Evolutionary conservation across 2,797 vertebrate genomes (phyloP).

Genomic region (Sebastes trivittatus): DNA sequence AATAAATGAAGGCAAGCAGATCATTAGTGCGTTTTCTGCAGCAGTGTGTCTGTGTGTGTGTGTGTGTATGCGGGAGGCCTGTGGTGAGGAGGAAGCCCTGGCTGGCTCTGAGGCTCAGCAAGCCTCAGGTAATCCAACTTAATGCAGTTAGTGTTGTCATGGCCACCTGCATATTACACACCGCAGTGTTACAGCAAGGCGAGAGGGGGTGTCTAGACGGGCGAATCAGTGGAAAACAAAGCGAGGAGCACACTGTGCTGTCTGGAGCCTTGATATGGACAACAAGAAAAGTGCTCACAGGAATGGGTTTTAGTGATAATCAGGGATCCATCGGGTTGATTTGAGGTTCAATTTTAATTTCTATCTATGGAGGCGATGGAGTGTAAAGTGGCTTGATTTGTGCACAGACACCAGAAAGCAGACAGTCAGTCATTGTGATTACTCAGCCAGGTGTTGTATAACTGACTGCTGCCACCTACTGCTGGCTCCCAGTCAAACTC

Average conservation of each 20-base stretch:
- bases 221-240: constrained; percentile 50
- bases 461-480: constrained; percentile 82
- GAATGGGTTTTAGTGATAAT: not conserved
- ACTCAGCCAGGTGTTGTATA: constrained; percentile 55
- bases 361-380: not conserved
- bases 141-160: constrained; percentile 67
- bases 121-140: constrained; percentile 70
- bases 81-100: constrained; percentile 43
- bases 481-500: constrained; percentile 51
- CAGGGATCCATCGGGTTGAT: not conserved
- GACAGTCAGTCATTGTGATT: constrained; percentile 15
- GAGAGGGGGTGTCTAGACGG: constrained; percentile 57
- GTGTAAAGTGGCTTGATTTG: not conserved
- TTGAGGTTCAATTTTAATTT: not conserved
- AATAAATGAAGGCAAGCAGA: constrained; percentile 36
- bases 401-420: constrained; percentile 21
- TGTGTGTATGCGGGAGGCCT: constrained; percentile 8
- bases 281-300: not conserved
- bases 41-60: not conserved
- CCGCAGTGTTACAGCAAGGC: constrained; percentile 32
- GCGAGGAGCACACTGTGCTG: not conserved
- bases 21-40: constrained; percentile 31
- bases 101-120: constrained; percentile 45
- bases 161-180: constrained; percentile 58
- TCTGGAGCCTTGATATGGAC: constrained; percentile 14